These are phyloP conservation scores for Montipora capitata DNA, from an alignment of 92 coral and sea anemone species.

Conservation along the genomic window DNA sequence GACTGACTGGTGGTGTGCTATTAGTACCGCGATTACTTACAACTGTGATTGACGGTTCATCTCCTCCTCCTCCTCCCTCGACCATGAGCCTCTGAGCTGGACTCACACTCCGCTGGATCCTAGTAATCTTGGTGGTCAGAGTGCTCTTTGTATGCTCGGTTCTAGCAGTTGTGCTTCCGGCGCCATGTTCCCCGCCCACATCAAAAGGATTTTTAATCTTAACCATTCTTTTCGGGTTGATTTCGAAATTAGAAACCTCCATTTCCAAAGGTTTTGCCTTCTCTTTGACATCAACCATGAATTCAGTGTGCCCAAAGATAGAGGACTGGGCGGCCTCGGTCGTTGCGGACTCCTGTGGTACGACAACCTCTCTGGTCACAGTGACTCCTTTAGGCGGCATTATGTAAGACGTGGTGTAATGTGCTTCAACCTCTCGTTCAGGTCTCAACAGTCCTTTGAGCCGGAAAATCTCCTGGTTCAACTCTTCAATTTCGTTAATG, in stretches of 20 bases:
- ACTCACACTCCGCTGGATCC: slow-evolving; percentile 75
- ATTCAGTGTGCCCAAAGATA: slow-evolving; percentile 43
- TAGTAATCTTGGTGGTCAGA: slow-evolving; percentile 63
- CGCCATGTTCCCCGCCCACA: slow-evolving; percentile 1
- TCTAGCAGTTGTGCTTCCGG: not conserved
- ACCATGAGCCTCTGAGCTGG: slow-evolving; percentile 40
- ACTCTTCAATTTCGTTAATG: slow-evolving; percentile 84
- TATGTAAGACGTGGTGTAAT: slow-evolving; percentile 74
- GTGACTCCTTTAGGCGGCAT: slow-evolving; percentile 73
- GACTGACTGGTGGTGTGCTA: slow-evolving; percentile 26
- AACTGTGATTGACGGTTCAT: slow-evolving; percentile 38
- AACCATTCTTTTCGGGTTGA: slow-evolving; percentile 81
- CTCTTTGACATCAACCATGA: slow-evolving; percentile 53
- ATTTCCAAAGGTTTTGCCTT: slow-evolving; percentile 53
- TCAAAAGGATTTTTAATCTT: slow-evolving; percentile 83
- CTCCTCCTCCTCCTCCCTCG: slow-evolving; percentile 28
- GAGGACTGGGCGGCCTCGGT: slow-evolving; percentile 43
- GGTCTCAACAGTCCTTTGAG: slow-evolving; percentile 74
- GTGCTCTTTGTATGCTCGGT: slow-evolving; percentile 27
- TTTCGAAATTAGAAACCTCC: slow-evolving; percentile 69
- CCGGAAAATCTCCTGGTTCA: slow-evolving; percentile 87
- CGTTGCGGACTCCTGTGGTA: slow-evolving; percentile 45
- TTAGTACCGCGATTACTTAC: slow-evolving; percentile 34
- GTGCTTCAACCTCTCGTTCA: slow-evolving; percentile 62
- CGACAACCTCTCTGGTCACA: slow-evolving; percentile 68